Base-by-base conservation (phyloP, 2,888 invertebrate species). In the Yponomeuta malinellus region DNA sequence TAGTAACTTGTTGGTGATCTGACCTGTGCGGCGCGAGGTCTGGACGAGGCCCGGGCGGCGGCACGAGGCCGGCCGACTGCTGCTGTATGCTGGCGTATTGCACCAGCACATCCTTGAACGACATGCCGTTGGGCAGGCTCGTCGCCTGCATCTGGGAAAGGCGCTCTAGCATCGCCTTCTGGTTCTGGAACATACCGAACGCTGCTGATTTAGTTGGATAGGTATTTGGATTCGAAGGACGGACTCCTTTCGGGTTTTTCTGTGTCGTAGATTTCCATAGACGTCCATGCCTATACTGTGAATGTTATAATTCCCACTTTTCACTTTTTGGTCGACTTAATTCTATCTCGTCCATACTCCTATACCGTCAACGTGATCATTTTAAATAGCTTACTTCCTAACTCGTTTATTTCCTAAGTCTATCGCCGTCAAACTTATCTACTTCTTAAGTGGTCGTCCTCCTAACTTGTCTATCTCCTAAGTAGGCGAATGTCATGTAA, bases 101-200 rank as follows among this genome's bases (percentile, higher is more conserved):
- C 2, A 96, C 94, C 15, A 96, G 90, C 48, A 96, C 95, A 77
- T 96, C 96, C 79, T 96, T 96, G 84, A 96, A 96, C 77, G 87
- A 91, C 48, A 93, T 77, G 3, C 92, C 88, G 78, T 92, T 92
- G 12, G 92, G 89, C 67, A 92, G 82, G 15, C 83, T 80, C 8
- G 88, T 87, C 0, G 86, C 93, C 89, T 93, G 94, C 79, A 85
- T 91, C 75, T 91, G 90, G 72, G 90, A 89, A 0, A 91, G 81
- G 0, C 91, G 83, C 72, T 92, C 92, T 9, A 92, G 72, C 88
- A 91, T 90, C 1, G 90, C 89, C 75, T 92, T 92, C 76, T 91
- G 92, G 74, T 87, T 91, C 90, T 92, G 87, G 52, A 15, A 15
- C 15, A 12, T 59, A 12, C 12, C 52, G 5, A 59, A 59, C 12